Evolutionary conservation across 1,140 invertebrate species (phyloP).

Genomic region (Macrobrachium rosenbergii): DNA sequence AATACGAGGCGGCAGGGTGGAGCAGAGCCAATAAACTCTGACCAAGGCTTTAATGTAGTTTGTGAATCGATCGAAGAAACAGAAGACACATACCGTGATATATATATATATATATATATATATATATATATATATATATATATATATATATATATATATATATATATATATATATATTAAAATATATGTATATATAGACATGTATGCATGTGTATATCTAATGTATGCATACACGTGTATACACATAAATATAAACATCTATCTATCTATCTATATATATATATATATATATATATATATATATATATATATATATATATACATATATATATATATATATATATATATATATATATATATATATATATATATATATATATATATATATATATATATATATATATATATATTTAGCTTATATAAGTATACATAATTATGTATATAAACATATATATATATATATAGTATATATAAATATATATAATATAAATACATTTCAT

Average conservation of each 20-base stretch:
- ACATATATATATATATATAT: background rate
- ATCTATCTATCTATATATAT: too few relatives aligned
- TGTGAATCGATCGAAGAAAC: too few relatives aligned
- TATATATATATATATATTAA: background rate
- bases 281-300: background rate
- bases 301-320: slow-evolving; percentile 11
- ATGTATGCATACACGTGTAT: too few relatives aligned
- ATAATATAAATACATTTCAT: background rate
- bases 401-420: background rate
- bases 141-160: slow-evolving; percentile 22
- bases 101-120: background rate
- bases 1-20: too few relatives aligned
- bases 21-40: too few relatives aligned
- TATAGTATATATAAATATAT: slow-evolving; percentile 1
- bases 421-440: background rate
- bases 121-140: slow-evolving; percentile 22
- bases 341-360: slow-evolving; percentile 12
- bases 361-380: slow-evolving; percentile 16
- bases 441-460: background rate
- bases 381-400: slow-evolving; percentile 9
- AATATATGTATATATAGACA: too few relatives aligned
- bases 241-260: too few relatives aligned
- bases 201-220: too few relatives aligned
- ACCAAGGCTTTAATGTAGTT: too few relatives aligned
- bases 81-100: too few relatives aligned